Base-by-base conservation (phyloP, 92 coral and sea anemone genomes). In the Porites evermanni region DNA sequence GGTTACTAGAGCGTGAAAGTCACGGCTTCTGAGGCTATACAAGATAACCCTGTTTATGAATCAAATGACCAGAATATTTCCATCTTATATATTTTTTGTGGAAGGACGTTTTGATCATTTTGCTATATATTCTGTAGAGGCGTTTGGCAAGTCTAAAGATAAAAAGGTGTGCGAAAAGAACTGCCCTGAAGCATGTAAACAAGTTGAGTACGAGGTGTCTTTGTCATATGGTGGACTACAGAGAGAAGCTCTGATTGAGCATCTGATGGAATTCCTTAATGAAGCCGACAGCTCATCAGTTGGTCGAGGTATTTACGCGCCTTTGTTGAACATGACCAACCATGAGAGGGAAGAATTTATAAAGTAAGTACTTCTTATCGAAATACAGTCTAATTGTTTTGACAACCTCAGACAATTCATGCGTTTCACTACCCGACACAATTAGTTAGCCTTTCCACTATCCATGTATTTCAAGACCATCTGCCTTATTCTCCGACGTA, bases 161-260 rank as follows among this genome's bases (percentile, higher is more conserved):
- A 86, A 74, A 44, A 29, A 72, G 10, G 8, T 38, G 13, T 88
- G 91, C 32, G 71, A 72, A 58, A 82, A 66, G 16, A 65, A 67
- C 12, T 88, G 91, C 16, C 87, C 91, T 2, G 86, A 81, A 53
- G 83, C 91, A 6, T 88, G 91, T 29, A 20, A 65, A n/a, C 64
- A 82, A 7, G 74, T 75, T 17, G 65, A 75, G 60, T 88, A 88
- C 86, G 81, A 88, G 54, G 59, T 83, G n/a, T 81, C 84, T 32
- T 75, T 88, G n/a, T 88, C 91, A 2, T 88, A 82, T 52, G 75
- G 83, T 29, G 82, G 71, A 6, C 38, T 78, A 5, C 82, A 78
- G 18, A 78, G 69, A 24, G 82, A 64, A 8, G 51, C 60, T 78
- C 60, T 78, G 4, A 59, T 64, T 38, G 70, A 78, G n/a, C 66